These are phyloP conservation scores for Nycteola revayana DNA, from an alignment of 2,888 invertebrate genomes.

Conservation along the genomic window DNA sequence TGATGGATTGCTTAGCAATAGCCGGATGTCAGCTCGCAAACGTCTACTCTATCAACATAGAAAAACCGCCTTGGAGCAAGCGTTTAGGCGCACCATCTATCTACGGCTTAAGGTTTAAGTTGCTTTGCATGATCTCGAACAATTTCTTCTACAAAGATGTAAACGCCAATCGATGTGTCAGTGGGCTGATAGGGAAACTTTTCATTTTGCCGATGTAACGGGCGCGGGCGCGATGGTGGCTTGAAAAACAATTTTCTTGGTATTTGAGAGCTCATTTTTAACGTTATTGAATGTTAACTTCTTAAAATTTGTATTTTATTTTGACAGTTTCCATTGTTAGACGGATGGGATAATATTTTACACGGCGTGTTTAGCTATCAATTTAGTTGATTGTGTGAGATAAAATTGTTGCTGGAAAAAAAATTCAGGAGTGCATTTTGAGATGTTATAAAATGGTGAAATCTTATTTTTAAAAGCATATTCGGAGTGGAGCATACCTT, in stretches of 20 bases:
- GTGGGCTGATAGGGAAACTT: conserved; percentile 75
- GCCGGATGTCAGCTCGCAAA: conserved; percentile 60
- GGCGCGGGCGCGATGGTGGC: conserved; percentile 48
- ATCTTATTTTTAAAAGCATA: neutral
- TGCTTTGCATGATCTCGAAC: conserved; percentile 56
- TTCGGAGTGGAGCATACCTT: neutral
- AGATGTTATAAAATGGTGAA: neutral
- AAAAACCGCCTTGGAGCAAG: conserved; percentile 47
- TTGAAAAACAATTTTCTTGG: conserved; percentile 73
- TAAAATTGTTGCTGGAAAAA: neutral
- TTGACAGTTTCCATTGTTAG: conserved; percentile 47
- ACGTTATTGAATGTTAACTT: conserved; percentile 70
- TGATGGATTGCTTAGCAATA: conserved; percentile 73
- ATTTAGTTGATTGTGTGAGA: neutral
- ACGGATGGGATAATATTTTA: conserved; percentile 46
- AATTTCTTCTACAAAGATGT: conserved; percentile 75
- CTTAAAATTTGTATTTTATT: conserved; percentile 48
- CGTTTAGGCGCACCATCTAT: conserved; percentile 32
- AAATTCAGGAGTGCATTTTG: neutral
- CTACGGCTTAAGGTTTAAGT: conserved; percentile 53
- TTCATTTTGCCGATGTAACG: conserved; percentile 73
- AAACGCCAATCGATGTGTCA: conserved; percentile 77
- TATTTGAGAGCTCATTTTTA: conserved; percentile 71
- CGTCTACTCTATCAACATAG: conserved; percentile 52
- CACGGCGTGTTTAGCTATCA: neutral